Conservation (phyloP, 2,797 vertebrate species). For the Fratercula arctica region DNA sequence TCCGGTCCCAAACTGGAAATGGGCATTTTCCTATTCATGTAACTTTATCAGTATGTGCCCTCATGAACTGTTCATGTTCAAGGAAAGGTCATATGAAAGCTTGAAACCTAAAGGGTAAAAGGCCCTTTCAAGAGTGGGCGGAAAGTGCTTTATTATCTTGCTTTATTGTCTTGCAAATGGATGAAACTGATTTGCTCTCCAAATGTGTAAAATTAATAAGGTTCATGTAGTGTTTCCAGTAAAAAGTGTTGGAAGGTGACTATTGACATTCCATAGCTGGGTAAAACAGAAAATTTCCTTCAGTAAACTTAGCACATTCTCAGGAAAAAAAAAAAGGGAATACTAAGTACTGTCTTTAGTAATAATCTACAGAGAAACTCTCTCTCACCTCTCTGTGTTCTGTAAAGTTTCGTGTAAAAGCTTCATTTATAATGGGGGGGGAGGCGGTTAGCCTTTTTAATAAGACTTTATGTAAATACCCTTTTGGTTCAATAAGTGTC, state of each 20-base stretch:
- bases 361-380: background rate
- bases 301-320: background rate
- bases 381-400: background rate
- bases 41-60: background rate
- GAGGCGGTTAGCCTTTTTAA: accelerated
- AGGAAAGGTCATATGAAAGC: background rate
- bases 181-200: background rate
- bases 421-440: background rate
- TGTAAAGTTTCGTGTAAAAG: background rate
- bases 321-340: background rate
- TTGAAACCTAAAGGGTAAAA: background rate
- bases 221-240: background rate
- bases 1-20: background rate
- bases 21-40: background rate
- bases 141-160: background rate
- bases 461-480: background rate
- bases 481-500: background rate
- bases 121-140: background rate
- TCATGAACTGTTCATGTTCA: background rate
- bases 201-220: background rate
- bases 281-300: background rate
- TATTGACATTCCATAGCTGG: background rate
- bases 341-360: background rate
- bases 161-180: background rate
- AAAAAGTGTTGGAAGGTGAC: background rate